Evolutionary conservation across 2,797 vertebrate genomes (phyloP).

Genomic region (Manis javanica): DNA sequence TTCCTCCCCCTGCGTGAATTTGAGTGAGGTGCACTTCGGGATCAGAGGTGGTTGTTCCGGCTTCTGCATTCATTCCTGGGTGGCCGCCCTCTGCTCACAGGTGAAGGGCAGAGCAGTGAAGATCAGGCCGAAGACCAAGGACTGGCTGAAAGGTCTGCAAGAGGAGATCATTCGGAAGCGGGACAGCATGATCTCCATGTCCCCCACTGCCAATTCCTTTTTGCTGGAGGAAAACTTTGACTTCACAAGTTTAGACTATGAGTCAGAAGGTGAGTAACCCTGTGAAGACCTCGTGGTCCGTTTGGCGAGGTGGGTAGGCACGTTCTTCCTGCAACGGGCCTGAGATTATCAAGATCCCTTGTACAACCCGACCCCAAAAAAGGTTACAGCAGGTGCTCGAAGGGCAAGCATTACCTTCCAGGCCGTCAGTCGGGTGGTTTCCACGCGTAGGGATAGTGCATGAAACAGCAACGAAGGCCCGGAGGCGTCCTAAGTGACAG

Average conservation of each 20-base stretch:
- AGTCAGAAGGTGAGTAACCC: conserved; percentile 86
- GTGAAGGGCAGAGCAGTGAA: conserved; percentile 87
- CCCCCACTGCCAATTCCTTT: conserved; percentile 88
- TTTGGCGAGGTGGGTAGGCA: rapidly evolving
- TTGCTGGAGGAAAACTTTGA: conserved; percentile 90
- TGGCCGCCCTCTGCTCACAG: conserved; percentile 46
- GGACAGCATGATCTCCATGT: conserved; percentile 84
- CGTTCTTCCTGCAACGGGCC: rapidly evolving
- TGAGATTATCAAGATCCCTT: too few relatives aligned
- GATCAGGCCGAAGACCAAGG: conserved; percentile 88
- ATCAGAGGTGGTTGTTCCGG: rapidly evolving
- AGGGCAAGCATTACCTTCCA: rapidly evolving
- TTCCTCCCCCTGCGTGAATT: rapidly evolving
- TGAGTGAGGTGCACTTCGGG: neutral
- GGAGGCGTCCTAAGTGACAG: rapidly evolving
- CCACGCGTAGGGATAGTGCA: rapidly evolving
- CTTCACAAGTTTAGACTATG: conserved; percentile 88
- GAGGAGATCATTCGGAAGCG: conserved; percentile 87
- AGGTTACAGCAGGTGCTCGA: rapidly evolving
- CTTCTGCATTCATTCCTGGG: rapidly evolving
- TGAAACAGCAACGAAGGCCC: rapidly evolving
- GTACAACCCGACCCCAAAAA: too few relatives aligned
- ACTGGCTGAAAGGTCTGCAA: conserved; percentile 88
- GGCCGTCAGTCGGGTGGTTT: rapidly evolving
- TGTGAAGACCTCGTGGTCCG: rapidly evolving